Percentiles rank a stretch among this genome's conserved stretches.
These are phyloP conservation scores for Scopus umbretta DNA, from an alignment of 2,113 vertebrate species.

Conservation along the genomic window DNA sequence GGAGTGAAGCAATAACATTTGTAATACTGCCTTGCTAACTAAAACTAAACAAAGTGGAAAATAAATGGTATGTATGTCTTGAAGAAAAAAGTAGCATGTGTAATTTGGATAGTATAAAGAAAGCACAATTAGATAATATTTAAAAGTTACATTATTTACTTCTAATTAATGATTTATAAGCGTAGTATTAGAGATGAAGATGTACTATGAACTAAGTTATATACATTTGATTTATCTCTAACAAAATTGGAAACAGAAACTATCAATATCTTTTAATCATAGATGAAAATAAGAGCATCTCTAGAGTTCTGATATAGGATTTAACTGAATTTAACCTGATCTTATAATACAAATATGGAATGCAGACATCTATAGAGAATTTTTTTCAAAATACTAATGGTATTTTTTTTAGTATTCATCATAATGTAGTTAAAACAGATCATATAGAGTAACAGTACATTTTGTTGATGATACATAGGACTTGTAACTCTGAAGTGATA, in stretches of 20 bases:
- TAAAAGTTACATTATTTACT: not conserved
- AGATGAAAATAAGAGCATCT: not conserved
- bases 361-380: not conserved
- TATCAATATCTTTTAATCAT: not conserved
- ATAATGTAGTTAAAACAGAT: not conserved
- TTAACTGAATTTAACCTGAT: not conserved
- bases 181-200: not conserved
- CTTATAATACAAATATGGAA: not conserved
- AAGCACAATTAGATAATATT: not conserved
- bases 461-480: not conserved
- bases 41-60: not conserved
- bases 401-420: not conserved
- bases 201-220: not conserved
- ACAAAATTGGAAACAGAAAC: not conserved
- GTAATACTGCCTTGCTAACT: not conserved
- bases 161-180: not conserved
- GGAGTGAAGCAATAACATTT: not conserved
- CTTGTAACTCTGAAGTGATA: not conserved
- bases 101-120: not conserved
- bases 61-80: not conserved
- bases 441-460: not conserved
- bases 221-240: not conserved
- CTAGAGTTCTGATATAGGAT: not conserved
- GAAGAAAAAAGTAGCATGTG: not conserved
- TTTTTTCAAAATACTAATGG: not conserved